Conservation (phyloP, 2,113 vertebrate species). For the Pan paniscus region DNA sequence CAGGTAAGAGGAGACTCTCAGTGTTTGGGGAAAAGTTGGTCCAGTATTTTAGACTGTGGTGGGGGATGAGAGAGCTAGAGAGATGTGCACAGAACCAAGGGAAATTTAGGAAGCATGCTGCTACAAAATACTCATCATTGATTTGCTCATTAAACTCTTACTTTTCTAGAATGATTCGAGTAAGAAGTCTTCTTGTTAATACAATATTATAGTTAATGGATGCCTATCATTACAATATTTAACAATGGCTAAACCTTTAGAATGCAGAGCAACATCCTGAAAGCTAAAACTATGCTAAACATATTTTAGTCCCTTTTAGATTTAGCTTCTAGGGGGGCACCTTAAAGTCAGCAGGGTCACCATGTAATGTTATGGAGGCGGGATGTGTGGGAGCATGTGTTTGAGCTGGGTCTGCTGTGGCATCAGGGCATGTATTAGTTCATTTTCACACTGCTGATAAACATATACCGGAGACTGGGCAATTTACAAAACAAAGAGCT, state of each 20-base stretch:
- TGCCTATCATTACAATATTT: not conserved
- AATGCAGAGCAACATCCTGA: not conserved
- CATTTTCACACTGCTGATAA: no score
- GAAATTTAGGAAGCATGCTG: not conserved
- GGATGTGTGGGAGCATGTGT: accelerated
- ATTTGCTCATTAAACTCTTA: not conserved
- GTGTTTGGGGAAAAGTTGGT: accelerated
- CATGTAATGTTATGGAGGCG: not conserved
- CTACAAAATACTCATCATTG: not conserved
- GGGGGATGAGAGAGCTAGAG: not conserved
- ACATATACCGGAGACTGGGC: no score
- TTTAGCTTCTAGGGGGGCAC: not conserved
- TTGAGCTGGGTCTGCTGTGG: not conserved
- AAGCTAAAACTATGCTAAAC: not conserved
- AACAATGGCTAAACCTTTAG: not conserved
- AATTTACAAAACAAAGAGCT: no score
- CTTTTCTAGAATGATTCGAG: not conserved
- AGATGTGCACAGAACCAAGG: not conserved
- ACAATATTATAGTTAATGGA: not conserved
- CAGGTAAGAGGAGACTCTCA: not conserved
- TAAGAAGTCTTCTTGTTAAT: not conserved
- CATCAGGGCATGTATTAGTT: not conserved
- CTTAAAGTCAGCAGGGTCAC: not conserved
- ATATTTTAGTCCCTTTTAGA: not conserved
- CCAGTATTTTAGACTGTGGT: not conserved